Base-by-base conservation (phyloP, 1,140 invertebrate species). In the Brachionus sp. region DNA sequence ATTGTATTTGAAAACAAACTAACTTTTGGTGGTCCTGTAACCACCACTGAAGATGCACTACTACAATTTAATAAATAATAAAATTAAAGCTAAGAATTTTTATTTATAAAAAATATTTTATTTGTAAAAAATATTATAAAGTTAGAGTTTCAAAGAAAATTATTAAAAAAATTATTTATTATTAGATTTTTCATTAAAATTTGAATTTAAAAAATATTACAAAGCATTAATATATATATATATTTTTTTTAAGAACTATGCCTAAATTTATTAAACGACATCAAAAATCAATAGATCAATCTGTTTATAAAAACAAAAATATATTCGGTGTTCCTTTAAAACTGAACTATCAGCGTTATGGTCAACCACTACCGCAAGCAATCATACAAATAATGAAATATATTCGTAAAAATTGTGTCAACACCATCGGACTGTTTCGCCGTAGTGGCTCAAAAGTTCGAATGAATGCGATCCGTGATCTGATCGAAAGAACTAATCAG, bases 371-470 rank as follows among this genome's bases (percentile, higher is more conserved):
- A 83, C 95, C 95, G 4, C 92, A 93, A 86, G 93, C 93, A 83
- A 94, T 98, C 84, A 92, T 95, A 83, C 91, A 93, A 37, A 95
- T 95, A 16, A 90, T 97, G 64, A 91, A 92, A 16, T 96, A 95
- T 92, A 89, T 97, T 0, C 92, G 94, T 68, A 91, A 92, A 23
- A 95, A 95, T 84, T 94, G 94, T 9, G 89, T 93, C 13, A 94
- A 96, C 88, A 93, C 95, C 88, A 93, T 96, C 85, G 96, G 95
- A 7, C 92, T 98, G 53, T 98, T 98, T 89, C 91, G 95, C 4
- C 97, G 97, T 88, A 94, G 57, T 37, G 80, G 80, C 16, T 66
- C 57, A 6, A 82, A 82, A 68, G 13, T 10, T 9, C 57, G 57
- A 4, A 66, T 68, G 19, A 39, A 68, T 44, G 1, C n/a, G 4